Percentiles rank a stretch among this genome's conserved stretches.
Conservation (phyloP, 2,888 invertebrate species). For the Priocnemis perturbator region DNA sequence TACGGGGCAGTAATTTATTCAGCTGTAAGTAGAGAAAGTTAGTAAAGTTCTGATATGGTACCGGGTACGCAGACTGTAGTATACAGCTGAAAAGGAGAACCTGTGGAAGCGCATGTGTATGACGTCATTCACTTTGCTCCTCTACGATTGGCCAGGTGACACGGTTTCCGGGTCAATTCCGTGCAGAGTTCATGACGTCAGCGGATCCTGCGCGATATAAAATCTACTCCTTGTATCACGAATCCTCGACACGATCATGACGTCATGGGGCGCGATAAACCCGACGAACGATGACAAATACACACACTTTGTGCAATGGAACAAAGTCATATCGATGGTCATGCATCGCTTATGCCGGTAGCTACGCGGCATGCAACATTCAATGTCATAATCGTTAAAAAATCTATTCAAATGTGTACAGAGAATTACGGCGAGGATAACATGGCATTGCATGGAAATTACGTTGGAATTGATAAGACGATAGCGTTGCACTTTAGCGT, state of each 20-base stretch:
- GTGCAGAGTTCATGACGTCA: slow-evolving; percentile 3
- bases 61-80: neutral
- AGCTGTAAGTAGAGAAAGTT: neutral
- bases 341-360: too few species aligned
- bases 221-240: slow-evolving; percentile 4
- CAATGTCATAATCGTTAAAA: too few species aligned
- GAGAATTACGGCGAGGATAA: neutral
- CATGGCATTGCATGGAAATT: slow-evolving; percentile 4
- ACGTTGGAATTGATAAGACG: slow-evolving; percentile 14
- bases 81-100: neutral
- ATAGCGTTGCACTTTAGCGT: neutral
- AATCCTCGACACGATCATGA: neutral
- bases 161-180: neutral
- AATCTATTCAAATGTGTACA: too few species aligned
- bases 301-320: too few species aligned
- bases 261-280: neutral
- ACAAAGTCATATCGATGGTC: too few species aligned
- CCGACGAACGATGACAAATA: neutral
- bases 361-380: too few species aligned
- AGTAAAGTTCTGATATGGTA: neutral
- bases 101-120: too few species aligned
- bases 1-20: too few species aligned
- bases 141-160: too few species aligned
- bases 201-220: slow-evolving; percentile 3
- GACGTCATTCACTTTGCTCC: neutral